Evolutionary conservation across 2,113 vertebrate species (phyloP), one percentile per base, ranked within the genome.

Genomic region (Ornithorhynchus anatinus): DNA sequence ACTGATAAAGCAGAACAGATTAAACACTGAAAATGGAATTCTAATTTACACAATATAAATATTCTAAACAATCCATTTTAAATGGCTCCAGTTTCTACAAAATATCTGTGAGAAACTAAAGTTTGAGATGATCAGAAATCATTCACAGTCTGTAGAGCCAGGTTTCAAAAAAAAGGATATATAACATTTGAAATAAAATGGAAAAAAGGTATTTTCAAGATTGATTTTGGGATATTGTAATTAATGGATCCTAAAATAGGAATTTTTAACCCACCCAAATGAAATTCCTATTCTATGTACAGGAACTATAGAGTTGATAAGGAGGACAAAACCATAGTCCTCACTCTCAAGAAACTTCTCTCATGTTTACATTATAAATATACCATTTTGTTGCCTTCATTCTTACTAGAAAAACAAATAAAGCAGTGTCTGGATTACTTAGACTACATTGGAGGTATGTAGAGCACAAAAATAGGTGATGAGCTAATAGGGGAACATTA

Each of bases 1-100:
- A 77, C n/a, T 29, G 38, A 58, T 31, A 72, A 85, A 52, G 66
- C 32, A 72, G 59, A 77, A 73, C 40, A 52, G 59, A 79, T 80
- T 65, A 57, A 79, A 75, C 20, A 53, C 0, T 1, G 48, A 43
- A 64, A 40, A 36, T 77, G 29, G 77, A 69, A 81, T 75, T 64
- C 65, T 74, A 54, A 11, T 74, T 72, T 22, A 39, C n/a, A 17
- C 64, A 65, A 64, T 54, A 68, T 51, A 75, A 79, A 77, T 67
- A 77, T 77, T 69, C 72, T 72, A 79, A 29, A 10, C 6, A 17
- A 57, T 84, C 17, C 68, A 54, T 67, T 33, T 67, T 79, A 53
- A 75, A 42, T 61, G 36, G 75, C 72, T 69, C 17, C n/a, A n/a
- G n/a, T n/a, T n/a, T n/a, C 31, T 72, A 19, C 33, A 72, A 81